phyloP scores from a whole-genome alignment of 2,888 invertebrate genomes.

The Acronicta leporina region DNA sequence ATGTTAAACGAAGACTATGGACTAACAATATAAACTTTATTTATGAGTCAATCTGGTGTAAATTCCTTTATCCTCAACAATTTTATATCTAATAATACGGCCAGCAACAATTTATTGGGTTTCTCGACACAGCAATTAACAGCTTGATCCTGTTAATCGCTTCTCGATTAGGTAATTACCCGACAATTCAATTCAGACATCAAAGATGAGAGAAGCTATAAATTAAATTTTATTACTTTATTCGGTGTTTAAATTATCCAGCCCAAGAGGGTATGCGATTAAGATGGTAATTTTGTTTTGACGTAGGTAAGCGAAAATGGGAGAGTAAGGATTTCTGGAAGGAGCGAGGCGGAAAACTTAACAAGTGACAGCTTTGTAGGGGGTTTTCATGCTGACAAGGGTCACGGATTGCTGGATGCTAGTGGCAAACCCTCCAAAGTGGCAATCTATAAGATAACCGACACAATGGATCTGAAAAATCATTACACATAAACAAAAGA shows the following conservation, averaged over 20 bases:
- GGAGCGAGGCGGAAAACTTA: constrained; percentile 45
- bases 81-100: constrained; percentile 30
- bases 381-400: constrained; percentile 46
- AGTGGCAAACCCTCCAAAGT: constrained; percentile 28
- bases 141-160: constrained; percentile 36
- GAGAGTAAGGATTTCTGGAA: constrained; percentile 29
- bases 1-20: too few relatives aligned
- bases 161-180: constrained; percentile 41
- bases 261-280: constrained; percentile 13
- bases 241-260: constrained; percentile 21
- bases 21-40: background rate
- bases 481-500: constrained; percentile 28
- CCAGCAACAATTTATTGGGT: constrained; percentile 24
- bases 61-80: constrained; percentile 9
- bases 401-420: constrained; percentile 41
- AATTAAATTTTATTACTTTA: constrained; percentile 22
- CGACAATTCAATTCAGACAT: constrained; percentile 27
- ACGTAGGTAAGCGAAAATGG: constrained; percentile 39
- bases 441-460: constrained; percentile 35
- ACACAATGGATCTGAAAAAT: constrained; percentile 21
- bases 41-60: background rate
- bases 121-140: constrained; percentile 34
- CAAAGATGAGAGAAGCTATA: constrained; percentile 24
- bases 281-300: constrained; percentile 47
- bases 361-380: constrained; percentile 52